Evolutionary conservation across 2,113 vertebrate species (phyloP), one percentile per base, ranked within the genome.

Genomic region (Elephas maximus): DNA sequence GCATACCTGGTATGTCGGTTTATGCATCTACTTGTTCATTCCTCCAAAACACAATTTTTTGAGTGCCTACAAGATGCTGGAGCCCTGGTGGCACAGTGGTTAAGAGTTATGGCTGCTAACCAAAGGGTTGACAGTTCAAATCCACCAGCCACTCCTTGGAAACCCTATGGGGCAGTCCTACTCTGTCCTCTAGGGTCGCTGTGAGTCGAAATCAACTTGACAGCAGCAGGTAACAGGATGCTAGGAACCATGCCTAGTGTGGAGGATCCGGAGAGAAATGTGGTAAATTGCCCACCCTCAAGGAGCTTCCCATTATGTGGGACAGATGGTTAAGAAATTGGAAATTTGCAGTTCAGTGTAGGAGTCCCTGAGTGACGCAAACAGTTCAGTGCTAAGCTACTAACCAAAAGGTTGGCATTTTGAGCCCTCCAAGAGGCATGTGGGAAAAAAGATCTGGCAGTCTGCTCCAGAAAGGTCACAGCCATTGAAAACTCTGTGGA

Each of bases 11-110:
- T 44, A 2, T 79, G 76, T 85, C 1, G 8, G 53, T 93, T 85
- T 96, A 88, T 97, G 90, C 79, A 69, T 91, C 51, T 80, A 4
- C 45, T 51, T 69, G 26, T 69, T 94, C 28, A 28, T 90, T 80
- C 23, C 26, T 62, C 71, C 60, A 28, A 30, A n/a, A 41, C 41
- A 20, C 41, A 37, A 26, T 51, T 57, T 30, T 74, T 79, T 79
- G 77, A 41, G 37, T 81, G 53, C 37, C 76, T 73, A 30, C 37
- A 2, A 14, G 44, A 6, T 57, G 45, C 65, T 80, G 51, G 48
- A 57, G 15, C 53, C 48, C 15, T 57, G 11, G 53, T 57, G 53
- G 11, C 53, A 17, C 15, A 57, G 53, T 57, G 53, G 15, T 57
- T 57, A 57, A 57, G 53, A 57, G 53, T 14, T 57, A 17, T 12